Conservation (phyloP, 2,113 vertebrate genomes). For the Brachypodius melanocephalos region DNA sequence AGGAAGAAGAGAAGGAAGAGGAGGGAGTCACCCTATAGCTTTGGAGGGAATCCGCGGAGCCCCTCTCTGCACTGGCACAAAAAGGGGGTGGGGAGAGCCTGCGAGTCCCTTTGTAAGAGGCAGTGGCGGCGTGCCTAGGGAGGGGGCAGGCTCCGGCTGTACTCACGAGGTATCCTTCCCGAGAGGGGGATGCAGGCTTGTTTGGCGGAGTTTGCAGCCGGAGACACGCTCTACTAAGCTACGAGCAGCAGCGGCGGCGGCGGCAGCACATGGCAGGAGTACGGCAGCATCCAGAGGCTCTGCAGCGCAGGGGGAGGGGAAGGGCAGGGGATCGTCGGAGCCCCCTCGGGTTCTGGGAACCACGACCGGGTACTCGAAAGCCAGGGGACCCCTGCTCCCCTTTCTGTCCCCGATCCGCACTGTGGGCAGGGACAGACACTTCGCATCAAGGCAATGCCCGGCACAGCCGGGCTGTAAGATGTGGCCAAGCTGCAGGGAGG, state of each 20-base stretch:
- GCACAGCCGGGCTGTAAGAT: background rate
- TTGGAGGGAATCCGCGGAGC: conserved; percentile 24
- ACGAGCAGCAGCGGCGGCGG: conserved; percentile 37
- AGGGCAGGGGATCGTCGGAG: background rate
- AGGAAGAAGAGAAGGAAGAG: background rate
- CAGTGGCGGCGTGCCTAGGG: background rate
- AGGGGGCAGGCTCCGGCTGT: conserved; percentile 10
- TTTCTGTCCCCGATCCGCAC: background rate
- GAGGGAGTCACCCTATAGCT: conserved; percentile 26
- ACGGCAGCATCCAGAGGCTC: conserved; percentile 47
- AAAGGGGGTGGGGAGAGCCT: conserved; percentile 20
- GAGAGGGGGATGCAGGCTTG: conserved; percentile 38
- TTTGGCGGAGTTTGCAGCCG: conserved; percentile 69
- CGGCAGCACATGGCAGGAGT: conserved; percentile 68
- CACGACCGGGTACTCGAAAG: background rate
- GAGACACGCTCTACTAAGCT: conserved; percentile 70
- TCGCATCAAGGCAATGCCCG: background rate
- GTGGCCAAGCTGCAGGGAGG: background rate
- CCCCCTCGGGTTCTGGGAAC: background rate
- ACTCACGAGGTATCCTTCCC: conserved; percentile 68
- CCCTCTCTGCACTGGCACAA: background rate
- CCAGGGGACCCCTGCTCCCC: background rate
- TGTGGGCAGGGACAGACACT: background rate
- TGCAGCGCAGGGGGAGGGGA: conserved; percentile 33
- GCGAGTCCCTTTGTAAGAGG: background rate